Evolutionary conservation across 2,113 vertebrate species (phyloP).

Genomic region (Macrotis lagotis): DNA sequence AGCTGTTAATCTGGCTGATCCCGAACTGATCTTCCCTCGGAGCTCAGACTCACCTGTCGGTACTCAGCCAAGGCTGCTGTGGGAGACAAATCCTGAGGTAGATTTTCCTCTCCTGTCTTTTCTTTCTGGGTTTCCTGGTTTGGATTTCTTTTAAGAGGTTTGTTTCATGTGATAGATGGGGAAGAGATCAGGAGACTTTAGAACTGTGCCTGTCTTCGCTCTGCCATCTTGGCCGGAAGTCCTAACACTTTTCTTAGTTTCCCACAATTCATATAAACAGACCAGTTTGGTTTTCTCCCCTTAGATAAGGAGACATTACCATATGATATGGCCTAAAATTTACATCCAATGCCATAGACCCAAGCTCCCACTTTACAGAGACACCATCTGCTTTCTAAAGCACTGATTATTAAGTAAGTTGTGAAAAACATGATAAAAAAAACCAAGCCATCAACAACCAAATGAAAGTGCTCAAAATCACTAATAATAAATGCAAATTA

Average conservation of each 20-base stretch:
- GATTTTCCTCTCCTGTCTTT: too few species aligned
- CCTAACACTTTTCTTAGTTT: background rate
- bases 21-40: too few species aligned
- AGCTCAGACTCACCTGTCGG: too few species aligned
- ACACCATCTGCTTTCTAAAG: slow-evolving; percentile 77
- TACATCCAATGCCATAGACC: slow-evolving; percentile 14
- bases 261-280: background rate
- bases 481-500: background rate
- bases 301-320: background rate
- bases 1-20: too few species aligned
- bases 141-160: too few species aligned
- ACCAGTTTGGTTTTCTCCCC: background rate
- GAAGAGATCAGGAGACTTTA: too few species aligned
- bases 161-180: too few species aligned
- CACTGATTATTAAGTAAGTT: slow-evolving; percentile 72
- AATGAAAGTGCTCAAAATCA: background rate
- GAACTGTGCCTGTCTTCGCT: too few species aligned
- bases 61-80: too few species aligned
- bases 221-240: too few species aligned
- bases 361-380: slow-evolving; percentile 61
- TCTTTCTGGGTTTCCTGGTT: too few species aligned
- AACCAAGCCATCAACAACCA: background rate
- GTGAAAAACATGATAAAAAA: slow-evolving; percentile 71
- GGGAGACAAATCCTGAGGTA: too few species aligned
- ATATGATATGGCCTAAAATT: fast-evolving